Evolutionary conservation across 1,140 invertebrate species (phyloP).

Genomic region (Lutraria rhynchaena): DNA sequence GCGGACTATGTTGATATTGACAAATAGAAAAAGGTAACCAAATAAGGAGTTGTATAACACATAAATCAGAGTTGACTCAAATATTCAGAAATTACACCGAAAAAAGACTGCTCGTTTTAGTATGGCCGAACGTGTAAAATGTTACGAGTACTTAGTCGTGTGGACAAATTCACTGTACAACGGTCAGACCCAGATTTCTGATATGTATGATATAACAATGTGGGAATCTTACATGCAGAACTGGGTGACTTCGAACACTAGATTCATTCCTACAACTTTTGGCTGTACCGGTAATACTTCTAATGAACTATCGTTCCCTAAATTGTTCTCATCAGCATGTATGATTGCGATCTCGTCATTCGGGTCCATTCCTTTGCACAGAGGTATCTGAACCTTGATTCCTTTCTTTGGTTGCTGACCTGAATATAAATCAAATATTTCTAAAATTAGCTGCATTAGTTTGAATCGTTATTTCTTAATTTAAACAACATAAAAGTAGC

Average conservation of each 20-base stretch:
- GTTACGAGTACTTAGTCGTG: too few species aligned
- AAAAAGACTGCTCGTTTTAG: too few species aligned
- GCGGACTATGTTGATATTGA: too few species aligned
- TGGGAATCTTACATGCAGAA: constrained; percentile 44
- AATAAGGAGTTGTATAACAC: too few species aligned
- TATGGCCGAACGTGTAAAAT: too few species aligned
- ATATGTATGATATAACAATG: not conserved
- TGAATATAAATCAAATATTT: too few species aligned
- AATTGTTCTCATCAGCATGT: constrained; percentile 19
- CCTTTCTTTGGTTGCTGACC: constrained; percentile 54
- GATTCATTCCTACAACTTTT: constrained; percentile 19
- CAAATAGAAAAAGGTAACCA: too few species aligned
- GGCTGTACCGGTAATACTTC: constrained; percentile 17
- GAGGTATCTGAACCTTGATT: constrained; percentile 33
- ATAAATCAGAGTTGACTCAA: too few species aligned
- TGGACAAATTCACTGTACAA: not conserved
- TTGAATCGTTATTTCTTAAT: too few species aligned
- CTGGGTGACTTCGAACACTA: constrained; percentile 50
- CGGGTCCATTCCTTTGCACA: constrained; percentile 19
- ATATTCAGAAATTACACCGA: too few species aligned
- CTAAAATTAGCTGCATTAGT: too few species aligned
- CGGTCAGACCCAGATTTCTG: not conserved
- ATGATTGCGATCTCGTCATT: constrained; percentile 34
- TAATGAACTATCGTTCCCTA: not conserved
- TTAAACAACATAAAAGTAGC: too few species aligned